These are phyloP conservation scores for Scopus umbretta DNA, from an alignment of 2,113 vertebrate species.

Conservation along the genomic window DNA sequence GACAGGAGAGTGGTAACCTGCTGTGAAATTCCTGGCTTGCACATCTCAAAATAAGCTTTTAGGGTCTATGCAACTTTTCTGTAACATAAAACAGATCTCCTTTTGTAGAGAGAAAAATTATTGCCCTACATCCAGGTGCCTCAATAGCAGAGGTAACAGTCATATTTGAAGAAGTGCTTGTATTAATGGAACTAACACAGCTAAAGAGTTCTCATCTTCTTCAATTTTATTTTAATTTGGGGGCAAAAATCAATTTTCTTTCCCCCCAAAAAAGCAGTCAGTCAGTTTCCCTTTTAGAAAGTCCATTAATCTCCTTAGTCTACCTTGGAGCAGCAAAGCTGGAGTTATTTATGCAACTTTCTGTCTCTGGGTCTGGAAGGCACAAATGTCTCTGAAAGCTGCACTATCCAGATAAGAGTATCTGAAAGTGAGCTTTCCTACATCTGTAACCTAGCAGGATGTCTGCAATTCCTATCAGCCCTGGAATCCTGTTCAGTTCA, in stretches of 20 bases:
- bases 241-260: background rate
- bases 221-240: background rate
- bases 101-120: constrained; percentile 31
- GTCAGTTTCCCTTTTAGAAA: background rate
- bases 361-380: background rate
- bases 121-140: background rate
- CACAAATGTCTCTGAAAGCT: constrained; percentile 25
- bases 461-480: background rate
- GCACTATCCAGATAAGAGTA: constrained; percentile 24
- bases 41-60: background rate
- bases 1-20: background rate
- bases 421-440: background rate
- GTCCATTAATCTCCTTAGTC: background rate
- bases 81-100: too few relatives aligned
- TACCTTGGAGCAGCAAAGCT: background rate
- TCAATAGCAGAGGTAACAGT: background rate
- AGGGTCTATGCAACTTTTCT: too few relatives aligned
- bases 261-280: background rate
- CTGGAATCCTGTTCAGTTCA: background rate
- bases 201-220: background rate
- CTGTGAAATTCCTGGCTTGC: background rate
- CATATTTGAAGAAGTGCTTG: background rate
- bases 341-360: background rate
- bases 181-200: background rate
- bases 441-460: background rate